Conservation (phyloP, 2,113 vertebrate genomes). For the Pangasianodon gigas region DNA sequence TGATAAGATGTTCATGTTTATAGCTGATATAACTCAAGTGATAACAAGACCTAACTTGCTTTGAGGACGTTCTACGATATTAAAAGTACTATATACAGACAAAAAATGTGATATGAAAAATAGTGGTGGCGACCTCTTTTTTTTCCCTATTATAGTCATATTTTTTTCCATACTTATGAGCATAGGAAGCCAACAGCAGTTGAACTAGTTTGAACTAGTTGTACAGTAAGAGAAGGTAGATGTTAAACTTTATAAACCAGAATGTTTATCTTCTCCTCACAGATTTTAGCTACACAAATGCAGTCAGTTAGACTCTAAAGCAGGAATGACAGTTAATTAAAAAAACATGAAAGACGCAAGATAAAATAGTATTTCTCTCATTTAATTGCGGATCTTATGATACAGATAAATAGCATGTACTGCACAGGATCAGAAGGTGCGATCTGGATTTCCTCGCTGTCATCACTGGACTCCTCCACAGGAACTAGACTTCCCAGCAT, state of each 20-base stretch:
- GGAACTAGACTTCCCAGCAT: conserved; percentile 74
- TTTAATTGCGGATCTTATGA: conserved; percentile 37
- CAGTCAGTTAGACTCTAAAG: background rate
- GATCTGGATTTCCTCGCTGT: background rate
- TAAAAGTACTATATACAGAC: background rate
- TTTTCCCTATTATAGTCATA: background rate
- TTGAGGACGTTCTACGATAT: background rate
- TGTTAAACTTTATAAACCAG: background rate
- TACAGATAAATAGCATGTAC: conserved; percentile 34
- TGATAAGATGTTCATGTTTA: background rate
- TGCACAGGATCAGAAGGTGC: background rate
- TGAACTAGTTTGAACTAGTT: background rate
- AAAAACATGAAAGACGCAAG: background rate
- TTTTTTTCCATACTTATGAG: too few relatives aligned
- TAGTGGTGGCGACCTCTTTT: background rate
- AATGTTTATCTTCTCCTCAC: background rate
- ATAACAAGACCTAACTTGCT: background rate
- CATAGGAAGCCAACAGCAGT: too few relatives aligned
- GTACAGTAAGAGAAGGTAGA: background rate
- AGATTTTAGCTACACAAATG: background rate
- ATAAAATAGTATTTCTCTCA: conserved; percentile 17
- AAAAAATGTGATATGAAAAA: background rate
- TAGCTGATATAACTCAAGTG: background rate
- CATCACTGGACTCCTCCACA: background rate
- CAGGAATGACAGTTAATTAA: background rate